Base-by-base conservation (phyloP, 1,140 invertebrate genomes). In the Penaeus chinensis region DNA sequence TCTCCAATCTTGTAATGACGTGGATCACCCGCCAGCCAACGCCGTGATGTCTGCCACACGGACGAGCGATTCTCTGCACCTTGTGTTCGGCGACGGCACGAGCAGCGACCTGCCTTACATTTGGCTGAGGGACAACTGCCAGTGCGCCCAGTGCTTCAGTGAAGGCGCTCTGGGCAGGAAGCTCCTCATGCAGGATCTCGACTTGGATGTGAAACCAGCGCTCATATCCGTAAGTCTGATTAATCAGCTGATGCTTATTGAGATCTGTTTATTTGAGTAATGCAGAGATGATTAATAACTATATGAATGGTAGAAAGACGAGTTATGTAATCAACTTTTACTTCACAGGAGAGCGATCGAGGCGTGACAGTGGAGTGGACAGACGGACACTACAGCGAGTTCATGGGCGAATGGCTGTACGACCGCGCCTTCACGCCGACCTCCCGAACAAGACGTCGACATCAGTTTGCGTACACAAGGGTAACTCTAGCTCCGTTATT, bases 111-210 rank as follows among this genome's bases (percentile, higher is more conserved):
- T 94, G 91, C 95, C 95, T 0, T 92, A 92, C 54, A 92, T 95
- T 19, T 95, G 95, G 94, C 91, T 95, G 69, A 91, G 95, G 89
- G 95, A 96, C 90, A 95, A 95, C 90, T 95, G 95, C 88, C 93
- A 93, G 89, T 95, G 95, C 90, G 87, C 92, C 18, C 83, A 92
- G 22, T 95, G 95, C 90, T 95, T 94, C 90, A 94, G 95, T 89
- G 77, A 89, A 24, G 92, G 92, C 60, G 94, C 95, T 2, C 92
- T 94, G 90, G 95, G 95, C 54, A 92, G 94, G 69, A 94, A 93
- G 18, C 91, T 94, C 4, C 92, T 94, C 82, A 93, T 94, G 93
- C 92, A 92, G 82, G 91, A 93, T 84, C 94, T 94, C 85, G 91
- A 94, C 89, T 69, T 94, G 3, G 91, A 94, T 47, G 91, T 93